Base-by-base conservation (phyloP, 2,888 invertebrate genomes). In the Cantharis rustica region DNA sequence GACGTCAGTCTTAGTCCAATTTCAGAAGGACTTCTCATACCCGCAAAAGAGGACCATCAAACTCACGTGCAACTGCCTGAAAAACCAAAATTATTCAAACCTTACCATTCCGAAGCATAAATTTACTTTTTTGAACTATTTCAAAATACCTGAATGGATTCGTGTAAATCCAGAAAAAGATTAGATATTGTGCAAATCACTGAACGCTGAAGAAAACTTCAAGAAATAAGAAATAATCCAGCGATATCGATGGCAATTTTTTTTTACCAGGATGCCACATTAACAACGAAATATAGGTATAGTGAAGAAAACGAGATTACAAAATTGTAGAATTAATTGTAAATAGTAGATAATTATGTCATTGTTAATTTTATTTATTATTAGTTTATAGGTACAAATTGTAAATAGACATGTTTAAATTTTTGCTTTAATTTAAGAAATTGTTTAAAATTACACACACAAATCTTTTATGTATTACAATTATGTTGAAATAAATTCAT, bases 61-160 rank as follows among this genome's bases (percentile, higher is more conserved):
- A 83, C 75, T 84, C 87, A 83, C 82, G 88, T 81, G 84, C 85
- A 85, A 80, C 83, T 85, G 7, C 83, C 80, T 16, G 87, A 90
- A 62, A 90, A 90, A 82, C 93, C 93, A 0, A 93, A 93, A 84
- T 89, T 95, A 20, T 95, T 95, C 85, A 94, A 95, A 86, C 95
- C 95, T 0, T 95, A 95, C 88, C 95, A 94, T 84, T 90, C 90
- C 69, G 92, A 92, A 80, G 85, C 84, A 77, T 88, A 87, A 84
- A 79, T 47, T n/a, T n/a, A n/a, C n/a, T 23, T n/a, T n/a, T n/a
- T 47, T 47, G 2, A n/a, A 47, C 2, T n/a, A n/a, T n/a, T 47
- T 47, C 47, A 9, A 47, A n/a, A 47, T n/a, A n/a, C 7, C n/a
- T n/a, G 47, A 7, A 7, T 13, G 7, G 23, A 9, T 23, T n/a